These are phyloP conservation scores for Euspilapteryx auroguttella DNA, from an alignment of 2,888 invertebrate species.

Conservation along the genomic window DNA sequence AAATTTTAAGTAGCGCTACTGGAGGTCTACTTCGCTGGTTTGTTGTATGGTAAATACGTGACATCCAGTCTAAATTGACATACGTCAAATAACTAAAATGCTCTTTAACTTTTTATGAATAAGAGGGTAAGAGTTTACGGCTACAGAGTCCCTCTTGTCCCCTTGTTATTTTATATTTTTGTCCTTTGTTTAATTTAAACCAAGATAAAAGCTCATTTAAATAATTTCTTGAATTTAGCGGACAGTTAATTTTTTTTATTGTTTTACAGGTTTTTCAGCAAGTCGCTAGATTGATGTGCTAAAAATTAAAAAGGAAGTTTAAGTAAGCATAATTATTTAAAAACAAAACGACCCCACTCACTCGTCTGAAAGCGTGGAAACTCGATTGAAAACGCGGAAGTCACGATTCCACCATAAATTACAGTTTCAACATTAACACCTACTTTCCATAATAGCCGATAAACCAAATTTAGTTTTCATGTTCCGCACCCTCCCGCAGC, in stretches of 20 bases:
- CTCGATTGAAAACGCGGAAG: conserved; percentile 30
- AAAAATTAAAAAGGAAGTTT: no score
- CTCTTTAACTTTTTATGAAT: no score
- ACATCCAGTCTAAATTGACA: no score
- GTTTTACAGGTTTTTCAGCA: no score
- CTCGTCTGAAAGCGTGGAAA: conserved; percentile 18
- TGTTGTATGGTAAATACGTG: no score
- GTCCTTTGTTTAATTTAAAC: conserved; percentile 17
- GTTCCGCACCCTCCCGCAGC: conserved; percentile 49
- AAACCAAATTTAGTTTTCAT: conserved; percentile 62
- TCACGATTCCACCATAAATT: conserved; percentile 53
- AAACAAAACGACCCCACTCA: conserved; percentile 3
- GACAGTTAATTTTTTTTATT: no score
- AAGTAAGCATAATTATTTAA: conserved; percentile 1
- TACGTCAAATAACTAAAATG: no score
- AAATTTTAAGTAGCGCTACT: no score
- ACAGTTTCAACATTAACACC: conserved; percentile 53
- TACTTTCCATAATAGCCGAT: conserved; percentile 61
- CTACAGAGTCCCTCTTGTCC: conserved; percentile 39
- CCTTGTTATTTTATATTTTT: conserved; percentile 38
- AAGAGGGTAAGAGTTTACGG: conserved; percentile 38
- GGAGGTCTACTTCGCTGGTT: no score
- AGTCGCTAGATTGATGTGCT: no score
- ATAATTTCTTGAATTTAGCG: no score
- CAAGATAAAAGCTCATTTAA: conserved; percentile 8